Evolutionary conservation across 2,888 invertebrate genomes (phyloP), one percentile per base, ranked within the genome.

Genomic region (Branchellion lobata): DNA sequence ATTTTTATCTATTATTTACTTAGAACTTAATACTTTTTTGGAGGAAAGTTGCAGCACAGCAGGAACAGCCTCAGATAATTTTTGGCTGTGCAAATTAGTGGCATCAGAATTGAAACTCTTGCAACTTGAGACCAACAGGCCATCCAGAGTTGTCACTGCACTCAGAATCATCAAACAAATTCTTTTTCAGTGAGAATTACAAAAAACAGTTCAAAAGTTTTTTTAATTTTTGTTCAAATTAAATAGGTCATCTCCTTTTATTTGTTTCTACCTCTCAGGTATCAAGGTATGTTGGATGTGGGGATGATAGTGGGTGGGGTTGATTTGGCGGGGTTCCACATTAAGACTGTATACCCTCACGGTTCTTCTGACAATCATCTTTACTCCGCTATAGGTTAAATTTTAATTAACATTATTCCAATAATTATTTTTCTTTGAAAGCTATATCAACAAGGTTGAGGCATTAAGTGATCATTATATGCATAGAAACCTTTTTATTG

Each of bases 241-340:
- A 1, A 72, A 5, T 21, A 34, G 8, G 8, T 40, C 24, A 24
- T 5, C 8, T 40, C 36, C 21, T 36, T 47, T 74, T 27, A 65
- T 27, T 65, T n/a, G n/a, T n/a, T n/a, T n/a, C n/a, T n/a, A n/a
- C n/a, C n/a, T n/a, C n/a, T 14, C 1, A 77, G 77, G 24, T 77
- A 77, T n/a, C 77, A 77, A 61, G 77, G 77, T 21, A 18, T 65
- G 34, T 34, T 77, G 65, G 77, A 77, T 65, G 77, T 77, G 24
- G 34, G 53, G n/a, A 33, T 77, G 34, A 77, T 77, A 31, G 53
- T 77, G 18, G 77, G 77, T 18, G 77, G 77, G 24, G 77, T 77
- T 29, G 77, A 77, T 36, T 24, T 77, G n/a, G 24, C 21, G 11
- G 77, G 77, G 24, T 57, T 31, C 1, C 77, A 77, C 24, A 14